Conservation (phyloP, 1,140 invertebrate genomes). For the Scaptomyza montana region DNA sequence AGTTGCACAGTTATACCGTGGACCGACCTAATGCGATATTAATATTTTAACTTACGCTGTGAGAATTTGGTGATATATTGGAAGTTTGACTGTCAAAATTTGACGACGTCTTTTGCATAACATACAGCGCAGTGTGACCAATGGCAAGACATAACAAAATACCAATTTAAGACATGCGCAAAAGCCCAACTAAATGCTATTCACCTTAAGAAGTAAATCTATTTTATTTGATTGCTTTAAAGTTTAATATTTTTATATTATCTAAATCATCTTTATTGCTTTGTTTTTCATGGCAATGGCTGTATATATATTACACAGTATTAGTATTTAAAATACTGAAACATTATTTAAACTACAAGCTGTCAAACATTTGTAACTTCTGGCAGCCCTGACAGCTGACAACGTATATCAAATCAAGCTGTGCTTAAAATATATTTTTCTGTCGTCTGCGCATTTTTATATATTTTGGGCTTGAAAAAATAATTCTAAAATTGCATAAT, state of each 20-base stretch:
- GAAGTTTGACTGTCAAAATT: slow-evolving; percentile 44
- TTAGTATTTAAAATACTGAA: slow-evolving; percentile 9
- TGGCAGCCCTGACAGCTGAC: slow-evolving; percentile 30
- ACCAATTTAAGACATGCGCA: neutral
- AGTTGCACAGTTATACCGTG: neutral
- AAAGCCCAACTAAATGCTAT: neutral
- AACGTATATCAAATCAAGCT: neutral
- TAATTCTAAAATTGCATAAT: neutral
- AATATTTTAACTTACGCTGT: slow-evolving; percentile 45
- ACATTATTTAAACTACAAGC: neutral
- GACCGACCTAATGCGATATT: neutral
- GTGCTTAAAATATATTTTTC: neutral
- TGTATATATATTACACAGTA: no score
- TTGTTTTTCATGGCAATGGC: neutral
- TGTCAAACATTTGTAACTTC: neutral
- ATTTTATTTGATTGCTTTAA: no score
- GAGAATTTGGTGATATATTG: slow-evolving; percentile 33
- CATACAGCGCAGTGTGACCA: slow-evolving; percentile 52
- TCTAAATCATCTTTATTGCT: neutral
- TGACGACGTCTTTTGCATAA: slow-evolving; percentile 67
- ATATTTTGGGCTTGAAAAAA: neutral
- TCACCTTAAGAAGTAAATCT: neutral
- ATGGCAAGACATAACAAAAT: slow-evolving; percentile 7
- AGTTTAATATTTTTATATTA: no score
- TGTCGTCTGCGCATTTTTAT: neutral